Base-by-base conservation (phyloP, 2,113 vertebrate genomes). In the Rhinolophus ferrumequinum region DNA sequence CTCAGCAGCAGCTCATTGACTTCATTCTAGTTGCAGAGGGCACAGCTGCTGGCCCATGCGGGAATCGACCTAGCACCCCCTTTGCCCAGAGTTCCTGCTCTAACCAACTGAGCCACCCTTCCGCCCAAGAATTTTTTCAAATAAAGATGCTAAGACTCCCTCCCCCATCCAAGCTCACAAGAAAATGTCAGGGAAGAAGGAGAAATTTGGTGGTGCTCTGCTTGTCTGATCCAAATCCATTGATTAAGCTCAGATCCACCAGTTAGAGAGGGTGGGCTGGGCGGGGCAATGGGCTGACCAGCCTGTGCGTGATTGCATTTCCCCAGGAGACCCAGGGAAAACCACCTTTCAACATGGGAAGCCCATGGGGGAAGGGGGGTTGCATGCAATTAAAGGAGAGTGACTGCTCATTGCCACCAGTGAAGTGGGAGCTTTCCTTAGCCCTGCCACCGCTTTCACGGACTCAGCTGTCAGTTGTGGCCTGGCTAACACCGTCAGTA, bases 151-250 rank as follows among this genome's bases (percentile, higher is more conserved):
- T 21, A n/a, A 56, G 44, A n/a, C 0, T 16, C 28, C 30, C 19
- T n/a, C 22, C n/a, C 14, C 8, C 1, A 0, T 1, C 28, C 24
- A 28, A 50, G 28, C 8, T 11, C 28, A 8, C 14, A 38, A 18
- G 18, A 83, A 35, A 41, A 19, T n/a, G 41, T 87, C 60, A 38
- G 24, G n/a, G 85, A 50, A 30, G 12, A 4, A 60, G 28, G 19
- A 18, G 28, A 13, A 9, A 60, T 56, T 30, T 11, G 11, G 8
- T 30, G 60, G 44, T 1, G 0, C 19, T 54, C 26, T 19, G 28
- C 62, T 50, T 83, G 19, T 80, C 22, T 60, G 70, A 28, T 52
- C 54, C 47, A 5, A 75, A 58, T 60, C 76, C 54, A 38, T 9
- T 16, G 35, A 47, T 75, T 22, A 24, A 83, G n/a, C 44, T 77